Evolutionary conservation across 2,797 vertebrate genomes (phyloP), one percentile per base, ranked within the genome.

Genomic region (Anas georgica): DNA sequence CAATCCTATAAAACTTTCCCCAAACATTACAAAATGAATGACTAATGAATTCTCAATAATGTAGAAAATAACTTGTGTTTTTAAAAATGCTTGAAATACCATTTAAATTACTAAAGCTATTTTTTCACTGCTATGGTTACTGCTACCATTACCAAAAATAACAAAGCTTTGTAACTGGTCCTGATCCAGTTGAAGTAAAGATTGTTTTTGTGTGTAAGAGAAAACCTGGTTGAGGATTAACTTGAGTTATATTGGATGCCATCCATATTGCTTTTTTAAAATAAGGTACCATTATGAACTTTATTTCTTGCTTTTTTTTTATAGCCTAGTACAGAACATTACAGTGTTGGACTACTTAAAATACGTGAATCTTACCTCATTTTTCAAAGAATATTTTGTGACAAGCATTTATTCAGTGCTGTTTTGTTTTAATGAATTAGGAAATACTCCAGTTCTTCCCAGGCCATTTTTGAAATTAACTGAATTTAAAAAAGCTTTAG

Each of bases 71-170:
- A 80, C 43, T 8, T 17, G 21, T 69, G 6, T 25, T 85, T 94
- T 80, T 26, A 79, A 91, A 94, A 91, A 69, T 91, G 16, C 35
- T 86, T 81, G 77, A 86, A 86, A 92, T 92, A 5, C 84, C 70
- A 84, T 88, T 88, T 84, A 64, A 91, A 68, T 88, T 92, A 64
- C n/a, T 64, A 68, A 78, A 77, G n/a, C 39, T 90, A 37, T 92
- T 91, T 91, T 91, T 93, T 88, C 39, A 35, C 41, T 92, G 67
- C 67, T 82, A 28, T 6, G 1, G 22, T 93, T 94, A 84, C 63
- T 82, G 10, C 9, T 68, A 6, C 69, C 75, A n/a, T 50, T 76
- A 85, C 75, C 72, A 95, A 93, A 96, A 86, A 91, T 78, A 93
- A 82, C 54, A 86, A 77, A 91, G 10, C 75, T 91, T 91, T 93